Conservation (phyloP, 2,888 invertebrate species). For the Temnothorax rugatulus region DNA sequence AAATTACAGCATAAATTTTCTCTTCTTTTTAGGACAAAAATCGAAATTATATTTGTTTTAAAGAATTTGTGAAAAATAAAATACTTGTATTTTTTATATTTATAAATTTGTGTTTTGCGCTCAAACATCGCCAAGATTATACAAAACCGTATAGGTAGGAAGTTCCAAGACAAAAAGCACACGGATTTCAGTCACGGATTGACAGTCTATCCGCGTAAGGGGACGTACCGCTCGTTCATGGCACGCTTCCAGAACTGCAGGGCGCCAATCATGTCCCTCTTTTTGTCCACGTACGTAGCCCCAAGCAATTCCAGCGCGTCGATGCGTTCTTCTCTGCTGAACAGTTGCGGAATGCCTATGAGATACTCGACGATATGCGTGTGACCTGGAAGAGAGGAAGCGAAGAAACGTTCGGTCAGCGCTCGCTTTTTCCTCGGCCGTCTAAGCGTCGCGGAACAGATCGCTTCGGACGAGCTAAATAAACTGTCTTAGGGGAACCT, state of each 20-base stretch:
- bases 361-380: conserved; percentile 97
- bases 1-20: not conserved
- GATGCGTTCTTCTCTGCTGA: conserved; percentile 93
- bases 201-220: not conserved
- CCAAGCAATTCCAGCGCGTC: conserved; percentile 97
- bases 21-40: not conserved
- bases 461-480: conserved; percentile 56
- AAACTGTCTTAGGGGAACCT: conserved; percentile 68
- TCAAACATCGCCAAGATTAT: not conserved
- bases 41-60: not conserved
- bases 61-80: not conserved
- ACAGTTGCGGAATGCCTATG: conserved; percentile 89
- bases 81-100: not conserved
- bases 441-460: conserved; percentile 42
- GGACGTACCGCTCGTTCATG: conserved; percentile 92
- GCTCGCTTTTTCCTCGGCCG: conserved; percentile 45
- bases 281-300: conserved; percentile 98
- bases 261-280: conserved; percentile 97
- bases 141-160: not conserved
- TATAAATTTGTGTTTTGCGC: not conserved
- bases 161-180: conserved; percentile 2
- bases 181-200: not conserved
- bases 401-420: conserved; percentile 40
- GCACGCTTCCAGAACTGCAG: conserved; percentile 96
- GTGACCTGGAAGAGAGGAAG: conserved; percentile 89